Evolutionary conservation across 2,888 invertebrate species (phyloP), one percentile per base, ranked within the genome.

Genomic region (Empis stercorea): DNA sequence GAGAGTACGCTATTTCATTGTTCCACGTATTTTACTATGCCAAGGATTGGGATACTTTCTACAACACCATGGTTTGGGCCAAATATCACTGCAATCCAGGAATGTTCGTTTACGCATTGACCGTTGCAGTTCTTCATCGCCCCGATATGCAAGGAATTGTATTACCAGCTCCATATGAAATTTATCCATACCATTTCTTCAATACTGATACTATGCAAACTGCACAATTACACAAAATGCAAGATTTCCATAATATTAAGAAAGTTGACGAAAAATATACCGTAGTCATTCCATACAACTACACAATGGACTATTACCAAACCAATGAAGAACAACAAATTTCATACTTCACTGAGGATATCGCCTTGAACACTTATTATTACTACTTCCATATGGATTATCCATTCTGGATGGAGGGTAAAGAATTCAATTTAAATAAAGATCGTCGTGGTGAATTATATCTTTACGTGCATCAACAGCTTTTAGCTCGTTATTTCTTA

Each of bases 341-440:
- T 48, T 71, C 76, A 34, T 84, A 84, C 66, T 80, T 81, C 66
- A 79, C 78, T 32, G 81, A 84, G 60, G 84, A 84, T 58, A 70
- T 83, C 54, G 81, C 79, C 49, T 67, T 80, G 57, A 83, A 81
- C 65, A 60, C 75, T 1, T 81, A 73, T 66, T 82, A 83, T 70
- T 78, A 74, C 65, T 78, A 74, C 64, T 75, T 78, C 69, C 76
- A 81, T 58, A 60, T 73, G 51, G 73, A 76, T 49, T 73, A 73
- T 58, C 79, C 82, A 37, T 79, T 77, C 73, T 80, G 79, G 76
- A 67, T 80, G 61, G 70, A 72, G 43, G 73, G 74, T 45, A 67
- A 74, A 23, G 68, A 74, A 45, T 72, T 71, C 48, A 68, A 67
- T 13, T 48, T 70, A 41, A 55, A 68, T 15, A 76, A 75, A 57